A percentile compares a stretch with the other conserved stretches of the same genome.
phyloP scores from a whole-genome alignment of 1,140 invertebrate genomes.

The Zaprionus taronus region DNA sequence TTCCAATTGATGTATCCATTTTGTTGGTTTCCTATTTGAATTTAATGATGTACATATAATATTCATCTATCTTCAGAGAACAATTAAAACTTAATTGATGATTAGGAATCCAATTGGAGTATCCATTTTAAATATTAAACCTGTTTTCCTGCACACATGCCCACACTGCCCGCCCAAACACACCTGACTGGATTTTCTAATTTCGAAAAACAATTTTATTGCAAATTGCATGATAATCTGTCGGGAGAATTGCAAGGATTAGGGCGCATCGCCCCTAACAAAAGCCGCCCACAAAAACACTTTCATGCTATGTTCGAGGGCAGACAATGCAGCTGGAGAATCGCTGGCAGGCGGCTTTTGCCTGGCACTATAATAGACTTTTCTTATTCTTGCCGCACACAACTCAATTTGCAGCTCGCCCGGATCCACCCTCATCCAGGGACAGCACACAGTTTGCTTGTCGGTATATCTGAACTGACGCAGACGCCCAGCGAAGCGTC shows the following conservation, averaged over 20 bases:
- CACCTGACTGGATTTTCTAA: slow-evolving; percentile 76
- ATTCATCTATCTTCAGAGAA: background rate
- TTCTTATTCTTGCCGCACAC: slow-evolving; percentile 81
- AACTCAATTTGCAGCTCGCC: slow-evolving; percentile 69
- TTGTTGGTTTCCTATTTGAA: background rate
- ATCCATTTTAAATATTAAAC: background rate
- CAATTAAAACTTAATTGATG: background rate
- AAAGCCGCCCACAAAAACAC: slow-evolving; percentile 57
- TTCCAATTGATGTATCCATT: background rate
- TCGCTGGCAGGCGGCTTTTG: slow-evolving; percentile 61
- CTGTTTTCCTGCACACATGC: background rate
- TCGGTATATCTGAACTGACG: slow-evolving; percentile 51
- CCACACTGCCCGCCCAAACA: background rate
- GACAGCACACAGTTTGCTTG: slow-evolving; percentile 13
- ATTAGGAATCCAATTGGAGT: slow-evolving; percentile 7
- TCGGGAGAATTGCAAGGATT: slow-evolving; percentile 23
- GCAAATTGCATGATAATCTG: slow-evolving; percentile 68
- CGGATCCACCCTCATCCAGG: slow-evolving; percentile 7
- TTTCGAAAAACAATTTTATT: slow-evolving; percentile 76
- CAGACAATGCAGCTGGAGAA: slow-evolving; percentile 73
- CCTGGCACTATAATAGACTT: slow-evolving; percentile 77
- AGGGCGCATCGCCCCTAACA: slow-evolving; percentile 59
- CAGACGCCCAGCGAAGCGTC: slow-evolving; percentile 80
- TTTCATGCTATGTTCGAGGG: slow-evolving; percentile 49
- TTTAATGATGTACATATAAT: no score